Evolutionary conservation across 2,797 vertebrate species (phyloP).

Genomic region (Cheracebus regulus): DNA sequence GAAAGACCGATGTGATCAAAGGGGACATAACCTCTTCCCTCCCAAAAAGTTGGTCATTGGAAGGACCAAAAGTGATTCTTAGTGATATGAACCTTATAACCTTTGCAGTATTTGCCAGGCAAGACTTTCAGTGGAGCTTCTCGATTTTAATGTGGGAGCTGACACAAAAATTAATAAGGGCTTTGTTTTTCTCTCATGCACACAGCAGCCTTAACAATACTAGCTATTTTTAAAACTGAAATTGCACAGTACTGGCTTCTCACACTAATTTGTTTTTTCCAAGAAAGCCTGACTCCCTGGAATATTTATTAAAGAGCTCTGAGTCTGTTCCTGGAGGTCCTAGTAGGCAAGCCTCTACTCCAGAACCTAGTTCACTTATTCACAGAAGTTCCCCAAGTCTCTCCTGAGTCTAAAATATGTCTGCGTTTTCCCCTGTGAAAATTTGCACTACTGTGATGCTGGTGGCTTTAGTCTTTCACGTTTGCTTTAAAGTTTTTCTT

Average conservation of each 20-base stretch:
- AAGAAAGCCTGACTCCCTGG: constrained; percentile 68
- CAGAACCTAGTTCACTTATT: background rate
- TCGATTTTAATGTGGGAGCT: background rate
- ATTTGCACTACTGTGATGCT: background rate
- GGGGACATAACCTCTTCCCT: background rate
- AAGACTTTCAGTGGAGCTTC: background rate
- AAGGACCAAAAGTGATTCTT: background rate
- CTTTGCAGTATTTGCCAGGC: background rate
- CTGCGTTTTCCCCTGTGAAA: background rate
- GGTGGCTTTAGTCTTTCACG: background rate
- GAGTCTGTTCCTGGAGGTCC: constrained; percentile 67
- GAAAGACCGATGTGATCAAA: constrained; percentile 26
- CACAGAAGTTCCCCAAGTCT: background rate
- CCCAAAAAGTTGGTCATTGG: constrained; percentile 39
- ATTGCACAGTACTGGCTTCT: constrained; percentile 65
- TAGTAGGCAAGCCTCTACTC: background rate
- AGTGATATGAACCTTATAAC: constrained; percentile 7
- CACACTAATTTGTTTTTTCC: constrained; percentile 72
- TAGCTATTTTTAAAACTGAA: constrained; percentile 77
- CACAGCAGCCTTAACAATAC: constrained; percentile 54
- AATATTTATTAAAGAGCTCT: constrained; percentile 51
- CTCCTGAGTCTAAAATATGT: background rate
- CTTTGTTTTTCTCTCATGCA: constrained; percentile 46
- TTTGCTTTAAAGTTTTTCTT: background rate
- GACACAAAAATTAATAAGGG: constrained; percentile 50